A percentile compares a stretch with the other conserved stretches of the same genome.
phyloP scores from a whole-genome alignment of 2,888 invertebrate genomes.

The Eubasilissa splendida region DNA sequence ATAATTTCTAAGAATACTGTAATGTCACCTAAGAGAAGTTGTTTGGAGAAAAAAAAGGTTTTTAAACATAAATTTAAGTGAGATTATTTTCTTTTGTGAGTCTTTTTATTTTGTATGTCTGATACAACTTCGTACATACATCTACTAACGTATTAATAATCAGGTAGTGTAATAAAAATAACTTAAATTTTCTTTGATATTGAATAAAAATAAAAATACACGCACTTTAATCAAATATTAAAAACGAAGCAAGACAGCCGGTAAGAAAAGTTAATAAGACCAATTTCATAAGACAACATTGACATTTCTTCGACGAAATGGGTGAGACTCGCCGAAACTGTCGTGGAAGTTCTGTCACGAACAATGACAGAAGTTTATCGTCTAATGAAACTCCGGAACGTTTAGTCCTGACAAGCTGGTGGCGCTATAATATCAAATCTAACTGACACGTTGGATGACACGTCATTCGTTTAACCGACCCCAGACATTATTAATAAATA shows the following conservation, averaged over 20 bases:
- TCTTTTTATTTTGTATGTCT: neutral
- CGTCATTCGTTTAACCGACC: slow-evolving; percentile 13
- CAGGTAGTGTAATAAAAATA: neutral
- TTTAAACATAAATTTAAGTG: slow-evolving; percentile 5
- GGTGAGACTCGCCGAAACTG: neutral
- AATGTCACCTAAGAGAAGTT: slow-evolving; percentile 16
- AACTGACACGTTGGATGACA: slow-evolving; percentile 20
- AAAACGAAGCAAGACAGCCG: neutral
- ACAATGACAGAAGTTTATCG: slow-evolving; percentile 13
- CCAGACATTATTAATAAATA: slow-evolving; percentile 7
- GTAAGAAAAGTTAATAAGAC: neutral
- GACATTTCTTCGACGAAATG: slow-evolving; percentile 1
- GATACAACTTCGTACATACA: neutral
- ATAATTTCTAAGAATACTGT: slow-evolving; percentile 4
- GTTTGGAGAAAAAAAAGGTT: neutral
- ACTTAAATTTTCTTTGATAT: neutral
- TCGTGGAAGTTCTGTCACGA: slow-evolving; percentile 8
- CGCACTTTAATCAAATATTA: neutral
- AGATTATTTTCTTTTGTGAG: neutral
- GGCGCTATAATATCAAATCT: slow-evolving; percentile 12
- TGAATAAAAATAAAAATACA: neutral
- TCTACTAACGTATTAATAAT: neutral
- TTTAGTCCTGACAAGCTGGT: slow-evolving; percentile 13
- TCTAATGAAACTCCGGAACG: slow-evolving; percentile 6
- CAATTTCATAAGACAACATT: neutral